phyloP scores from a whole-genome alignment of 2,888 invertebrate genomes.

The Ypsolopha sequella region DNA sequence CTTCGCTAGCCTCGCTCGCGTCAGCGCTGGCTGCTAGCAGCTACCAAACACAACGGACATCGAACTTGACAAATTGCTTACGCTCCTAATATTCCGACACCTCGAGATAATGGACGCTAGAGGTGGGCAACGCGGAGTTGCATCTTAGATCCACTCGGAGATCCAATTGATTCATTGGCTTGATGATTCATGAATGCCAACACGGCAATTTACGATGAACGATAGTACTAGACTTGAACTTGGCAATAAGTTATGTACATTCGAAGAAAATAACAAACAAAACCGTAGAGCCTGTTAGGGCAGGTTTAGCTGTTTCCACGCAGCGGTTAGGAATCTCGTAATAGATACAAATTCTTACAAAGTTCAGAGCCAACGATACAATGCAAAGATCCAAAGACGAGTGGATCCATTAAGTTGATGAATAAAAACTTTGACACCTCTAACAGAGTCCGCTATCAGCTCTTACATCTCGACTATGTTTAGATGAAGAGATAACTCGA shows the following conservation, averaged over 20 bases:
- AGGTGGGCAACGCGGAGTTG: slow-evolving; percentile 8
- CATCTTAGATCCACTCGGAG: neutral
- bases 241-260: too few species aligned
- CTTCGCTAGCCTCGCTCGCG: slow-evolving; percentile 9
- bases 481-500: slow-evolving; percentile 59
- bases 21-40: slow-evolving; percentile 24
- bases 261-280: too few species aligned
- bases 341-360: neutral
- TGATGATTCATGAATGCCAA: too few species aligned
- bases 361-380: neutral
- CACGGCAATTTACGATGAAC: too few species aligned
- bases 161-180: slow-evolving; percentile 7
- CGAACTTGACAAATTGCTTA: slow-evolving; percentile 66
- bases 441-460: slow-evolving; percentile 47
- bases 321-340: neutral
- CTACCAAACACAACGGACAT: slow-evolving; percentile 46
- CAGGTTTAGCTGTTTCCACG: too few species aligned
- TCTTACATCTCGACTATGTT: slow-evolving; percentile 50
- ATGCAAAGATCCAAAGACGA: neutral
- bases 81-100: slow-evolving; percentile 65
- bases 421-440: slow-evolving; percentile 22
- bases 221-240: too few species aligned
- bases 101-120: slow-evolving; percentile 11
- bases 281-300: too few species aligned
- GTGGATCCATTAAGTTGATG: neutral